Evolutionary conservation across 2,113 vertebrate species (phyloP).

Genomic region (Phrynosoma blainvillii): DNA sequence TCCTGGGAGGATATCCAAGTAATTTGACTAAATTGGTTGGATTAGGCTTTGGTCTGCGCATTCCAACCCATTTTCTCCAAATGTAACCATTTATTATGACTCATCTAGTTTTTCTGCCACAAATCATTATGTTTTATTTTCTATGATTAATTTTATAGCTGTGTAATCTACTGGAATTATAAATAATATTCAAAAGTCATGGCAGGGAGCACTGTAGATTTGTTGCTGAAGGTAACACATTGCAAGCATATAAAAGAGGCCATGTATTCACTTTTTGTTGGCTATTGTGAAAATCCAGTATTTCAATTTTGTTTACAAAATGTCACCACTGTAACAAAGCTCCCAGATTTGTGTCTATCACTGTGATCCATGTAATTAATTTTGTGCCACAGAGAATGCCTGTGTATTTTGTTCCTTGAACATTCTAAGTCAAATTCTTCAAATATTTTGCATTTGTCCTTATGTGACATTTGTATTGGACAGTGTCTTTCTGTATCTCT

Average conservation of each 20-base stretch:
- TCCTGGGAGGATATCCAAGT: constrained; percentile 35
- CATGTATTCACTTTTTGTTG: not conserved
- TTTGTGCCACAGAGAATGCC: not conserved
- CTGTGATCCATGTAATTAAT: not conserved
- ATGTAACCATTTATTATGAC: constrained; percentile 26
- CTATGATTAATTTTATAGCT: constrained; percentile 26
- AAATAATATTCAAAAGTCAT: constrained; percentile 16
- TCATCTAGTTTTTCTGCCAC: constrained; percentile 10
- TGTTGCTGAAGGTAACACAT: not conserved
- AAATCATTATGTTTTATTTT: constrained; percentile 34
- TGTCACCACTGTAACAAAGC: not conserved
- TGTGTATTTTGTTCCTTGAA: not conserved
- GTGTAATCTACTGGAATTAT: constrained; percentile 23
- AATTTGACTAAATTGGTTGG: constrained; percentile 32
- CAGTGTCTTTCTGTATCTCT: not conserved
- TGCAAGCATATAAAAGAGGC: not conserved
- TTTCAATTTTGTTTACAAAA: constrained; percentile 8
- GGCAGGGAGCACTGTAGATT: not conserved
- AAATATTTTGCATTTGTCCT: not conserved
- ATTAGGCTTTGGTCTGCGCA: not conserved
- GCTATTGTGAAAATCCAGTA: not conserved
- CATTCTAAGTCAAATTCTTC: not conserved
- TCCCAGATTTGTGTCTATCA: not conserved
- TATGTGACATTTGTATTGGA: not conserved
- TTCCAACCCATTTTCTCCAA: constrained; percentile 2